phyloP scores from a whole-genome alignment of 2,113 vertebrate species.

The Rhegmatorhina hoffmannsi region DNA sequence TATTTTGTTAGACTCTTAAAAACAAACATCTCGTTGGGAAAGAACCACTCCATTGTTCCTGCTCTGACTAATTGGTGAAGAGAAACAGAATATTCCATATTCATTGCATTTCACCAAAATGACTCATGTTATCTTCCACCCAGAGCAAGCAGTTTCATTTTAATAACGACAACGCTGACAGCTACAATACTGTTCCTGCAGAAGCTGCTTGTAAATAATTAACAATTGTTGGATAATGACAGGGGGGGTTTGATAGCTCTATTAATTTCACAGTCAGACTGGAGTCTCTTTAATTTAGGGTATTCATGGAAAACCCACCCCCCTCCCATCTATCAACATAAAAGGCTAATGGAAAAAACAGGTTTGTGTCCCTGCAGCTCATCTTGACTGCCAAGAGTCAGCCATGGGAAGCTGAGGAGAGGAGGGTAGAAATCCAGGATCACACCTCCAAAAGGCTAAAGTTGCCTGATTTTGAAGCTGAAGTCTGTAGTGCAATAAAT shows the following conservation, averaged over 20 bases:
- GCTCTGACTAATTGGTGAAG: background rate
- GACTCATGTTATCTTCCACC: conserved; percentile 45
- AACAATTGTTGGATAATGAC: conserved; percentile 37
- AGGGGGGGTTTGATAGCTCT: conserved; percentile 7
- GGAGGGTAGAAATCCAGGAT: background rate
- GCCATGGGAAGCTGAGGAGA: background rate
- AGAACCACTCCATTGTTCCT: conserved; percentile 43
- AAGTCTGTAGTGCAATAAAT: background rate
- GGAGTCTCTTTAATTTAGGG: conserved; percentile 21
- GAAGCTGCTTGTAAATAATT: conserved; percentile 68
- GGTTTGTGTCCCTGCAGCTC: background rate
- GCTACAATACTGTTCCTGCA: conserved; percentile 24
- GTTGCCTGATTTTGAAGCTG: background rate
- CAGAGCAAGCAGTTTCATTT: conserved; percentile 54
- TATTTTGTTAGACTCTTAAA: conserved; percentile 9
- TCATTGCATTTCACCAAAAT: conserved; percentile 42
- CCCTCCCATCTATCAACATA: background rate
- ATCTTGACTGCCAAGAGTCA: background rate
- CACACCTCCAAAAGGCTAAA: background rate
- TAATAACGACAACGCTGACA: conserved; percentile 47
- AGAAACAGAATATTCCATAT: conserved; percentile 46
- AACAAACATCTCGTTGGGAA: conserved; percentile 16
- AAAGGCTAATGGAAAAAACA: background rate
- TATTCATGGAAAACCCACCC: background rate
- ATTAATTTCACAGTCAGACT: conserved; percentile 54